Conservation (phyloP, 1,140 invertebrate species). For the Globodera ellingtonae region DNA sequence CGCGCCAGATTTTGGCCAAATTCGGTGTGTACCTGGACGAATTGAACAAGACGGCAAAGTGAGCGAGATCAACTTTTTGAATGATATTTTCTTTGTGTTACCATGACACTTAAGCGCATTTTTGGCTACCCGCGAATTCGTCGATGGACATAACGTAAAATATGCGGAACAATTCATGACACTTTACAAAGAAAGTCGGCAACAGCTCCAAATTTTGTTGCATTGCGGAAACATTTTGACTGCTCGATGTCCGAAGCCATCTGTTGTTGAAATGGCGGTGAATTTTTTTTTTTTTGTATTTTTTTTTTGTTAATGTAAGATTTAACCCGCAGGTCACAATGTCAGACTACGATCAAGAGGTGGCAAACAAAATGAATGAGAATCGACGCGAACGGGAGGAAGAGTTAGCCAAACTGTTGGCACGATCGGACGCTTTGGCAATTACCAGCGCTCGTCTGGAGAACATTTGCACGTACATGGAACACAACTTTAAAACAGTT, state of each 20-base stretch:
- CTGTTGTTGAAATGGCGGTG: conserved; percentile 15
- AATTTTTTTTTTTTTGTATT: conserved; percentile 11
- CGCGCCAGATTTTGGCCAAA: conserved; percentile 13
- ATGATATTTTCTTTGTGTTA: conserved; percentile 11
- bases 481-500: conserved; percentile 4
- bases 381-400: conserved; percentile 47
- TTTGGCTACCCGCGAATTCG: conserved; percentile 38
- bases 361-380: conserved; percentile 47
- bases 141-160: conserved; percentile 34
- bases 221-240: conserved; percentile 40
- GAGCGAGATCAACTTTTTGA: neutral
- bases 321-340: conserved; percentile 22
- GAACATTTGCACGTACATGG: conserved; percentile 40
- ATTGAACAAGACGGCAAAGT: conserved; percentile 36
- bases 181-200: conserved; percentile 31
- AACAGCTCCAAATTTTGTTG: conserved; percentile 28
- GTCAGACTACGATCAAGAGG: conserved; percentile 28
- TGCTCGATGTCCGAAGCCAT: conserved; percentile 33
- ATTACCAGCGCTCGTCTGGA: conserved; percentile 45
- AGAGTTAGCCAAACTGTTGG: conserved; percentile 35
- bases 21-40: conserved; percentile 41
- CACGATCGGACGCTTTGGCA: conserved; percentile 26
- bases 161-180: conserved; percentile 38
- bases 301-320: neutral
- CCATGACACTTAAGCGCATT: conserved; percentile 31